Conservation (phyloP, 2,797 vertebrate genomes). For the Lagodon rhomboides region DNA sequence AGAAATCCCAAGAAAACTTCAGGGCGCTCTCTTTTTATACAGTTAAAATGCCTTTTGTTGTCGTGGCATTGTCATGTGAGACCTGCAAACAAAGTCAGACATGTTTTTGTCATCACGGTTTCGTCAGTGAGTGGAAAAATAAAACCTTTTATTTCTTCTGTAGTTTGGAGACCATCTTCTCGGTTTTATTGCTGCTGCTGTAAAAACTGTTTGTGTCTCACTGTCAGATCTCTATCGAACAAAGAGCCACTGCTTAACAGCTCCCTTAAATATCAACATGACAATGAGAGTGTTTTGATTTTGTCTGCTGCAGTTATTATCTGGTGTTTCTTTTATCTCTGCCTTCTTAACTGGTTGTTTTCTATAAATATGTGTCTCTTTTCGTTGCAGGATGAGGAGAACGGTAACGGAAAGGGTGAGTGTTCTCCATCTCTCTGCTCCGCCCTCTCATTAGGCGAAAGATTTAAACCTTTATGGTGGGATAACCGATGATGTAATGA, state of each 20-base stretch:
- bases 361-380: constrained; percentile 40
- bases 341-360: neutral
- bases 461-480: constrained; percentile 14
- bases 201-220: neutral
- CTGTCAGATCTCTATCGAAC: neutral
- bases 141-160: neutral
- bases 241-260: neutral
- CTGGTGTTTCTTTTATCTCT: neutral
- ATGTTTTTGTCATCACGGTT: no score
- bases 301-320: neutral
- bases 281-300: neutral
- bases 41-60: no score
- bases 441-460: constrained; percentile 24
- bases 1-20: no score
- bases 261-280: neutral
- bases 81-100: no score
- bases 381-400: constrained; percentile 84
- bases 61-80: no score
- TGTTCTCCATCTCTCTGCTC: constrained; percentile 6
- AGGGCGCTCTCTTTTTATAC: no score
- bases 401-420: constrained; percentile 86
- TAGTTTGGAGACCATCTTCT: no score
- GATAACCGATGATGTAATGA: constrained; percentile 56
- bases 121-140: neutral
- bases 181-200: neutral